Base-by-base conservation (phyloP, 2,888 invertebrate species). In the Pristionchus arcanus region DNA sequence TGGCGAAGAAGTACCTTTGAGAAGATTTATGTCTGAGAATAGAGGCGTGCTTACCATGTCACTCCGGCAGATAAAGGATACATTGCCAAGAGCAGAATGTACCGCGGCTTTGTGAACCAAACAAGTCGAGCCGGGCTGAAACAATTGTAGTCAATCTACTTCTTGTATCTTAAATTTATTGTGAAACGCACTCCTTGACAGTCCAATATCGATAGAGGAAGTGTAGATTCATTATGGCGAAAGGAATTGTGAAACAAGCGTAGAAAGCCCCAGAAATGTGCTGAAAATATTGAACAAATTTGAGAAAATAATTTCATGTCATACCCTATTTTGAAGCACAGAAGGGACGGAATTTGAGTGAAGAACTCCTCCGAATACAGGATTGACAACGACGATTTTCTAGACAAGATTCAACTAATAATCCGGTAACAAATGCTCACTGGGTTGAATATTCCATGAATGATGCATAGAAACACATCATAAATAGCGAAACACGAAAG, bases 141-240 rank as follows among this genome's bases (percentile, higher is more conserved):
- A 74, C 1, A 7, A 11, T 0, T 49, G 42, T 49, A 49, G 42
- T n/a, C n/a, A n/a, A n/a, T n/a, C n/a, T n/a, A n/a, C n/a, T n/a
- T n/a, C n/a, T n/a, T n/a, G n/a, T n/a, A 42, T 49, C 42, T 49
- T 49, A 49, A 11, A 3, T 49, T 49, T 7, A 13, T 49, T 28
- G 68, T 19, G 16, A 31, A 42, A 42, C 74, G 5, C 5, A 77
- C 74, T 25, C 13, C 42, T 77, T 77, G n/a, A 77, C 42, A 25
- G 9, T 77, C 74, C 37, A 77, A 11, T 77, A 77, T 37, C 74
- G 74, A 77, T 77, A 77, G 42, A 77, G 34, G 42, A 77, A 77
- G 13, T 77, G 74, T 0, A 77, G 25, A 25, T 77, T 77, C 74
- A 77, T 77, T 1, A 77, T 42, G 25, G 74, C 74, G 74, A 77